A percentile compares a stretch with the other conserved stretches of the same genome.
These are phyloP conservation scores for Podilymbus podiceps DNA, from an alignment of 2,113 vertebrate genomes.

Conservation along the genomic window DNA sequence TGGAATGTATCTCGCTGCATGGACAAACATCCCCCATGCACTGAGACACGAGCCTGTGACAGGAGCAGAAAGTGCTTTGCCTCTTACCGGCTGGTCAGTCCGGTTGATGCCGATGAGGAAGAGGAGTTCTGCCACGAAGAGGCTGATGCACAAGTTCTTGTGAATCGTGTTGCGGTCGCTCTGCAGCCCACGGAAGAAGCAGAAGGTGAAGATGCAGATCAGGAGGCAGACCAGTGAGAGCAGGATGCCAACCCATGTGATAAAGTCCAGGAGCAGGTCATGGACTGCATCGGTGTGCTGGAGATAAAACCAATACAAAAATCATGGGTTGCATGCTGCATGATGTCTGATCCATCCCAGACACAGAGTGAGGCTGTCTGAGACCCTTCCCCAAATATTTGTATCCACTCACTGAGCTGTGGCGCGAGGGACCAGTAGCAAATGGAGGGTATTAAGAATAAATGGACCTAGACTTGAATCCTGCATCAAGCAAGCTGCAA, in stretches of 20 bases:
- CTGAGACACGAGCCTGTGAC: neutral
- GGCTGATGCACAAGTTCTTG: slow-evolving; percentile 95
- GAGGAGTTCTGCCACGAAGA: slow-evolving; percentile 95
- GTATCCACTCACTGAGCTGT: neutral
- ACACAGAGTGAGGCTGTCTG: neutral
- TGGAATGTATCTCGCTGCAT: neutral
- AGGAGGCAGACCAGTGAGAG: slow-evolving; percentile 97
- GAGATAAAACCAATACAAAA: slow-evolving; percentile 32
- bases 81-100: slow-evolving; percentile 92
- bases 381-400: neutral
- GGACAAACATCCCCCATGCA: neutral
- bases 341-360: neutral
- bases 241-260: slow-evolving; percentile 97
- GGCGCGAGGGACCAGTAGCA: neutral
- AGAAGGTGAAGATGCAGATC: slow-evolving; percentile 99
- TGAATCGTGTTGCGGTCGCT: slow-evolving; percentile 98
- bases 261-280: slow-evolving; percentile 93
- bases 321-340: neutral
- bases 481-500: neutral
- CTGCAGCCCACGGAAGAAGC: slow-evolving; percentile 97
- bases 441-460: neutral
- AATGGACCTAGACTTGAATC: neutral
- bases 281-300: slow-evolving; percentile 90
- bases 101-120: slow-evolving; percentile 97
- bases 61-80: neutral